These are phyloP conservation scores for Nesogale talazaci DNA, from an alignment of 2,113 vertebrate species.

Conservation along the genomic window DNA sequence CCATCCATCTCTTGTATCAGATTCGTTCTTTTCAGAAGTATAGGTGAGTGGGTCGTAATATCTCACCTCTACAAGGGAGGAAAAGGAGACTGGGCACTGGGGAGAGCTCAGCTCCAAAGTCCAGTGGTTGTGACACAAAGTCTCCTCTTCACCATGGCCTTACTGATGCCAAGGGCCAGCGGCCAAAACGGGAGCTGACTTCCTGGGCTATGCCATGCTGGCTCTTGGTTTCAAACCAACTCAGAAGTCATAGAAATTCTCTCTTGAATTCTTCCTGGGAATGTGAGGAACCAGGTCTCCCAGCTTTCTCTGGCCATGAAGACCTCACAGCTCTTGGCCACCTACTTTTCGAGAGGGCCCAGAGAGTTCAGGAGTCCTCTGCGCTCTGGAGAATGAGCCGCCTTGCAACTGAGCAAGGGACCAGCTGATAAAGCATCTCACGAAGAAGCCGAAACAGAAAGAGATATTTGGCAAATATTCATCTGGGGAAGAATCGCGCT, in stretches of 20 bases:
- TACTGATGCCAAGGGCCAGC: neutral
- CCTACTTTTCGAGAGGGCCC: neutral
- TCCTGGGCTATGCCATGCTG: neutral
- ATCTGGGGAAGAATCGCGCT: neutral
- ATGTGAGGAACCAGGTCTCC: neutral
- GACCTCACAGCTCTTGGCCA: neutral
- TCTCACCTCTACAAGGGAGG: neutral
- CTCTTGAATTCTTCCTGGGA: neutral
- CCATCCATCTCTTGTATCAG: neutral
- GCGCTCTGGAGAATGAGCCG: neutral
- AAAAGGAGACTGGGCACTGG: neutral
- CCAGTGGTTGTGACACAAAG: neutral
- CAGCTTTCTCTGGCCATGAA: neutral
- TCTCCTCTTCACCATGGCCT: neutral
- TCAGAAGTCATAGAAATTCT: neutral
- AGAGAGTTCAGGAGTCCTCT: neutral
- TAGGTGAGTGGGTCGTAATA: neutral
- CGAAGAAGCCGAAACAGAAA: constrained; percentile 1
- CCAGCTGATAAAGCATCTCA: neutral
- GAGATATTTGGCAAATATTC: neutral
- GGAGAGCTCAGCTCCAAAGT: neutral
- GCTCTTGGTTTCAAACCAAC: neutral
- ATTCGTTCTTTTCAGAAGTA: neutral
- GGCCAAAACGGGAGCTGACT: neutral
- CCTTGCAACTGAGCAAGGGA: neutral